A percentile compares a stretch with the other conserved stretches of the same genome.
phyloP scores from a whole-genome alignment of 2,888 invertebrate species.

The Lepidochrysops patricia region DNA sequence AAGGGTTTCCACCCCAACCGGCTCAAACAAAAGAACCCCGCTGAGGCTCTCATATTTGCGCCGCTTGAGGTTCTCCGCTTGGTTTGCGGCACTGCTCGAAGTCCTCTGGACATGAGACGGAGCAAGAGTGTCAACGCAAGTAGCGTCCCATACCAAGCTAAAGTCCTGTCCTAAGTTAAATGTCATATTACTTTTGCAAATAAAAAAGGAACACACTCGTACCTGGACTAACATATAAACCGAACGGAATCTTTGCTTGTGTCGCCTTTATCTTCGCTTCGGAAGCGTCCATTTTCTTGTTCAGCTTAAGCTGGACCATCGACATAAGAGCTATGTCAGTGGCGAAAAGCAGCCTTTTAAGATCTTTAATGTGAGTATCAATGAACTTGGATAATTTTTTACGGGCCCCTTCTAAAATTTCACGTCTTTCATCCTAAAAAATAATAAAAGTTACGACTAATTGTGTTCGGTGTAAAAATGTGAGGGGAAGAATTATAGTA shows the following conservation, averaged over 20 bases:
- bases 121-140: too few relatives aligned
- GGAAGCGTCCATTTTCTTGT: constrained; percentile 67
- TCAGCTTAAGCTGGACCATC: constrained; percentile 59
- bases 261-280: constrained; percentile 59
- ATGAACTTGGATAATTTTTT: constrained; percentile 51
- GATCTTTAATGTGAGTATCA: constrained; percentile 52
- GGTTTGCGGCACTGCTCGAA: too few relatives aligned
- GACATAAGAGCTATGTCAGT: constrained; percentile 64
- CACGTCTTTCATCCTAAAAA: constrained; percentile 47
- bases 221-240: constrained; percentile 64
- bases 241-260: constrained; percentile 64
- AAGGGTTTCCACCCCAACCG: too few relatives aligned
- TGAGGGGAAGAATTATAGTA: not conserved
- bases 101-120: too few relatives aligned
- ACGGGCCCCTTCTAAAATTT: constrained; percentile 43
- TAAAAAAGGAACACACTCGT: too few relatives aligned
- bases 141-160: too few relatives aligned
- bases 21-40: too few relatives aligned
- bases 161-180: too few relatives aligned
- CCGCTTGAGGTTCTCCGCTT: too few relatives aligned
- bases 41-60: too few relatives aligned
- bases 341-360: constrained; percentile 56
- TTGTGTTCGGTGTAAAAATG: not conserved
- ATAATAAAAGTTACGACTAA: not conserved
- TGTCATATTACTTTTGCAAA: too few relatives aligned